phyloP scores from a whole-genome alignment of 2,113 vertebrate genomes.

The Malaclemys terrapin region DNA sequence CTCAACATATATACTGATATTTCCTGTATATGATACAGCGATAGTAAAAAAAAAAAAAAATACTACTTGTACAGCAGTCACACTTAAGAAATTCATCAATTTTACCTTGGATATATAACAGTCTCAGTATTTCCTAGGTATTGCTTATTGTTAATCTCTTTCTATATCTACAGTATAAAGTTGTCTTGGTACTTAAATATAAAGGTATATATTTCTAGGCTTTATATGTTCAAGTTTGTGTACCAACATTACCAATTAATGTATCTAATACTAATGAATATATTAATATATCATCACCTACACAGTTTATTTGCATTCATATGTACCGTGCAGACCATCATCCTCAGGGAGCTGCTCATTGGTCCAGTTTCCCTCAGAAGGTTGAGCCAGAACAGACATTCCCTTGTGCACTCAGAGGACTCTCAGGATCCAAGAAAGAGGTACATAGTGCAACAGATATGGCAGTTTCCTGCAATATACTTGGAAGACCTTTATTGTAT shows the following conservation, averaged over 20 bases:
- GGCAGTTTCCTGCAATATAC: too few species aligned
- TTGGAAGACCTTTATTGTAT: too few species aligned
- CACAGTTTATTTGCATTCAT: neutral
- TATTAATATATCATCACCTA: neutral
- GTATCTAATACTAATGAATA: neutral
- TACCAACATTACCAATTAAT: neutral
- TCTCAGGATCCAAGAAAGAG: neutral
- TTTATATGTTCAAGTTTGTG: neutral
- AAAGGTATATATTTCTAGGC: neutral
- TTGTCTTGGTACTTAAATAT: neutral
- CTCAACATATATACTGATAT: neutral
- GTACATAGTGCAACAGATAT: neutral
- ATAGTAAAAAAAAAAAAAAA: neutral
- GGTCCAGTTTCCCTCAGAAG: neutral
- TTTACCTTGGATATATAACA: neutral
- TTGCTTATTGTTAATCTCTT: neutral
- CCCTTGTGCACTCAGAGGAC: neutral
- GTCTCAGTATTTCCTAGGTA: neutral
- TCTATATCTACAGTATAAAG: neutral
- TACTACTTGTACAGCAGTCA: neutral
- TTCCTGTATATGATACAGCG: neutral
- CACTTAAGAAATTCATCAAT: neutral
- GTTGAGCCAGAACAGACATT: neutral
- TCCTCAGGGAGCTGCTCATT: neutral
- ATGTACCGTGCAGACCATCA: neutral